phyloP scores from a whole-genome alignment of 2,113 vertebrate genomes.

The Podiceps cristatus region DNA sequence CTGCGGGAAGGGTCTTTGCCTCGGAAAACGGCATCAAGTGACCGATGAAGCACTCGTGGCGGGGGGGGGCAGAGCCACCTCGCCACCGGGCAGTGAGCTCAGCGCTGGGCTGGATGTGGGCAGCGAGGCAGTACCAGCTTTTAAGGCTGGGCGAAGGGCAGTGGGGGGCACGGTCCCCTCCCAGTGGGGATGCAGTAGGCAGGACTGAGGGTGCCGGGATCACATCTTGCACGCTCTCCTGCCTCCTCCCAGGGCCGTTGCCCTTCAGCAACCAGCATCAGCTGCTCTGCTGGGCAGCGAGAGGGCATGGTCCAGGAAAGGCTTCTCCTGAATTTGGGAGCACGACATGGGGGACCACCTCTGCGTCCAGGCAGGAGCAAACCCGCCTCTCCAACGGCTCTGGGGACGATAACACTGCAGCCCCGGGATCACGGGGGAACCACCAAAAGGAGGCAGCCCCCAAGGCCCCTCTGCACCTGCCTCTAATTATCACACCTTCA shows the following conservation, averaged over 20 bases:
- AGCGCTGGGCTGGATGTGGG: fast-evolving
- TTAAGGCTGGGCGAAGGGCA: neutral
- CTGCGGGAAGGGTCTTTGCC: neutral
- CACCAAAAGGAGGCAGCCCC: neutral
- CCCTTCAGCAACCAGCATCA: neutral
- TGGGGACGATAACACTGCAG: fast-evolving
- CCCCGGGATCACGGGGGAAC: neutral
- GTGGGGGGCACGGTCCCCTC: fast-evolving
- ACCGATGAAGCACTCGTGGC: neutral
- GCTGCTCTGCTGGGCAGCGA: neutral
- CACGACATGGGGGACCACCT: fast-evolving
- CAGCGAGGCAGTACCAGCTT: neutral
- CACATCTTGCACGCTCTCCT: neutral
- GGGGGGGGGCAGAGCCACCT: neutral
- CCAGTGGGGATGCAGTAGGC: neutral
- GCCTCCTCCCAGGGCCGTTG: neutral
- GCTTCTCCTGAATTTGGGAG: neutral
- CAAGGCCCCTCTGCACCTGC: fast-evolving
- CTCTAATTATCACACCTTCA: conserved; percentile 20
- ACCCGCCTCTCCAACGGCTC: neutral
- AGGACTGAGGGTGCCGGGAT: neutral
- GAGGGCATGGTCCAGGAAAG: neutral
- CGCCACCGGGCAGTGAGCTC: fast-evolving
- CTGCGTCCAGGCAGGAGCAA: neutral
- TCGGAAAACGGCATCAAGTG: neutral